Evolutionary conservation across 2,113 vertebrate genomes (phyloP).

Genomic region (Cervus canadensis): DNA sequence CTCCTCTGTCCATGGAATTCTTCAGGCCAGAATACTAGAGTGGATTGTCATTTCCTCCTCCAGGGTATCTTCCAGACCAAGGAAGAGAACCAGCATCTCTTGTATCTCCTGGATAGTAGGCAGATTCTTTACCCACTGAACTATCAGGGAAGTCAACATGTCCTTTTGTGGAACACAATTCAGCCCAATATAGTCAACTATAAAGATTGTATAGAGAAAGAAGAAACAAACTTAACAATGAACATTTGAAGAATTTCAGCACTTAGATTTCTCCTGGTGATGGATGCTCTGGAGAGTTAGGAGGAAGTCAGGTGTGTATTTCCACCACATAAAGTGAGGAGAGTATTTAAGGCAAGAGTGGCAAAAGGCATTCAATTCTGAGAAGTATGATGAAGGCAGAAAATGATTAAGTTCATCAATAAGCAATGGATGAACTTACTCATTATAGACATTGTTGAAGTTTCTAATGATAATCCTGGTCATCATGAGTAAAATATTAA

Average conservation of each 20-base stretch:
- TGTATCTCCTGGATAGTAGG: not conserved
- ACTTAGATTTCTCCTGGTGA: not conserved
- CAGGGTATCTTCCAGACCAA: not conserved
- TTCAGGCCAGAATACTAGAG: not conserved
- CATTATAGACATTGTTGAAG: not conserved
- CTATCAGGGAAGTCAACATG: not conserved
- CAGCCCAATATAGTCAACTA: not conserved
- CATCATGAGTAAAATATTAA: not conserved
- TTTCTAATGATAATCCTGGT: not conserved
- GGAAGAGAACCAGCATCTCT: not conserved
- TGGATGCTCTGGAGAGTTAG: not conserved
- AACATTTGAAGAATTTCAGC: not conserved
- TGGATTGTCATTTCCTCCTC: not conserved
- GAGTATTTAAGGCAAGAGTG: not conserved
- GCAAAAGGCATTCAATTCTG: not conserved
- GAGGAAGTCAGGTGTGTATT: not conserved
- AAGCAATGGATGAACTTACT: not conserved
- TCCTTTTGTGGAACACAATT: not conserved
- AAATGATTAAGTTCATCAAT: not conserved
- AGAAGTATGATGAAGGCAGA: not conserved
- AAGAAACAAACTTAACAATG: not conserved
- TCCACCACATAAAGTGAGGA: not conserved
- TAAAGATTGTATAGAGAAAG: not conserved
- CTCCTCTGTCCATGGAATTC: not conserved
- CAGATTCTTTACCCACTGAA: not conserved